Evolutionary conservation across 2,888 invertebrate genomes (phyloP), one percentile per base, ranked within the genome.

Genomic region (Dexiosoma caninum): DNA sequence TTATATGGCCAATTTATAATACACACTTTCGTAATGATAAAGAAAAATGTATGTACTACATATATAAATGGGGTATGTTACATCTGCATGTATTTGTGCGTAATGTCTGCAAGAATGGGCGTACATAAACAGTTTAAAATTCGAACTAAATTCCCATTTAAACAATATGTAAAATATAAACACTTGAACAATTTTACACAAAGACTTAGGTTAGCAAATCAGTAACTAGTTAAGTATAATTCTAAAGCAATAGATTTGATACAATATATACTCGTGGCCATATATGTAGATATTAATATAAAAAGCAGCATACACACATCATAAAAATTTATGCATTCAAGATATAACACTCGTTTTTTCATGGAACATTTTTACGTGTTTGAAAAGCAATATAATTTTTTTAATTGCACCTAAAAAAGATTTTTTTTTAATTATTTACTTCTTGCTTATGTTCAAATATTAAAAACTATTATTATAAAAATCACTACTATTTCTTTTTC

Each of bases 81-180:
- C 14, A 21, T 23, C 44, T 23, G 30, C 16, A 23, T 60, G 21
- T 57, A 44, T n/a, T 16, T 59, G 42, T 60, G 60, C 42, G 57
- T 16, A 78, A 51, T 49, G 74, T 78, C 78, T 78, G 74, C 74
- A 69, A 69, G 60, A 74, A 74, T 72, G 78, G 78, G 78, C 78
- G 78, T 78, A 78, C 19, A 69, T 10, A 12, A 37, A 44, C 49
- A 37, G 14, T 23, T 4, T 23, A 14, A 35, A 51, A 14, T 21
- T 51, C 1, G 14, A 14, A 40, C 12, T 66, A 60, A 49, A 49
- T 30, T 37, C 19, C 14, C 0, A 42, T 44, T 37, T 46, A 40
- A 46, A 9, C 30, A 55, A 55, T 44, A 55, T 60, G n/a, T 44
- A 35, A 37, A 23, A 40, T 1, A 27, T 16, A 42, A 51, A n/a